Percentiles rank a stretch among this genome's conserved stretches.
These are phyloP conservation scores for Calliscelio sp. DNA, from an alignment of 2,888 invertebrate genomes.

Conservation along the genomic window DNA sequence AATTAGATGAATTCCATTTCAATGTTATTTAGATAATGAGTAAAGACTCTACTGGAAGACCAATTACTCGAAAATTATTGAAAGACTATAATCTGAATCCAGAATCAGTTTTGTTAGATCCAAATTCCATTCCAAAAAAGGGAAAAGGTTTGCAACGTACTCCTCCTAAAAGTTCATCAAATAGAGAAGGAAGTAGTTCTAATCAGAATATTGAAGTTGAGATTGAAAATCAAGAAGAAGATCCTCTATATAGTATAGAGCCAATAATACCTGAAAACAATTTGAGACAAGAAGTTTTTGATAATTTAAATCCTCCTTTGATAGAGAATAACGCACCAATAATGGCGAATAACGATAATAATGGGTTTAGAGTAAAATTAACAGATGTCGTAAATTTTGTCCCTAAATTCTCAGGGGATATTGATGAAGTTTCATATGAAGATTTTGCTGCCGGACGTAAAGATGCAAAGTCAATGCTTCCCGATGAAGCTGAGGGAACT, in stretches of 20 bases:
- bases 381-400: not conserved
- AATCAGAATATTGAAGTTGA: not conserved
- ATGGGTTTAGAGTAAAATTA: constrained; percentile 1
- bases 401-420: not conserved
- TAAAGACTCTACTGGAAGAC: no score
- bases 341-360: not conserved
- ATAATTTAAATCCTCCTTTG: no score
- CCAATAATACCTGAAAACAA: not conserved
- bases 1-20: no score
- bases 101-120: not conserved
- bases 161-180: not conserved
- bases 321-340: no score
- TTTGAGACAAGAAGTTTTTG: no score
- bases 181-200: not conserved
- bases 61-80: no score
- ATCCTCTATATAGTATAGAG: not conserved
- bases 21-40: no score
- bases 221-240: not conserved
- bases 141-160: not conserved
- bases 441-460: constrained; percentile 11
- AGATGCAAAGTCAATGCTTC: not conserved
- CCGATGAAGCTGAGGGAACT: not conserved
- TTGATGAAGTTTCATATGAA: not conserved
- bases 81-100: no score
- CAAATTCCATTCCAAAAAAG: not conserved